Evolutionary conservation across 2,113 vertebrate genomes (phyloP).

Genomic region (Dendropsophus ebraccatus): DNA sequence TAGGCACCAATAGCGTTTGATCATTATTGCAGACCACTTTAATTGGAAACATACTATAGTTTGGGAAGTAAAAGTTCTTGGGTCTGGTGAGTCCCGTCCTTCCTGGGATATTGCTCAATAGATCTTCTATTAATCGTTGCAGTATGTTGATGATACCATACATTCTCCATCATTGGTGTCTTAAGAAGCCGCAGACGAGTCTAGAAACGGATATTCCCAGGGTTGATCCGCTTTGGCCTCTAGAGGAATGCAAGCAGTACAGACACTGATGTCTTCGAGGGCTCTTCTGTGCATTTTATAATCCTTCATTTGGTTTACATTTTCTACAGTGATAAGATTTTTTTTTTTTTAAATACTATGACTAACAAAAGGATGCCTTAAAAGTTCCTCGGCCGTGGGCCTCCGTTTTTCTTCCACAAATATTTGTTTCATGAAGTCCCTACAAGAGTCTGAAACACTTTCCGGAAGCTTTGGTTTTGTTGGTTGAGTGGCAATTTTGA

Average conservation of each 20-base stretch:
- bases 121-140: neutral
- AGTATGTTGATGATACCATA: neutral
- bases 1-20: neutral
- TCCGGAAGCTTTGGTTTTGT: slow-evolving; percentile 87
- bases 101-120: slow-evolving; percentile 4
- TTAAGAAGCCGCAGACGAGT: neutral
- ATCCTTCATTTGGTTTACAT: slow-evolving; percentile 36
- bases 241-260: slow-evolving; percentile 7
- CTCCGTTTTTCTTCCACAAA: slow-evolving; percentile 90
- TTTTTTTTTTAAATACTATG: slow-evolving; percentile 83
- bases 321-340: neutral
- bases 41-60: neutral
- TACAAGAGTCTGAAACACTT: slow-evolving; percentile 78
- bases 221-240: neutral
- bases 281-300: neutral
- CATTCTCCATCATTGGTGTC: neutral
- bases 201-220: neutral
- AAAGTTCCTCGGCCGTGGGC: slow-evolving; percentile 84
- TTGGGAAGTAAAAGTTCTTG: neutral
- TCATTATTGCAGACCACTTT: neutral
- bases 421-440: slow-evolving; percentile 87
- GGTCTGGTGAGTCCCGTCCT: neutral
- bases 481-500: slow-evolving; percentile 91
- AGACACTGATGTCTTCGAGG: neutral
- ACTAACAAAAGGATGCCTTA: slow-evolving; percentile 83